Base-by-base conservation (phyloP, 1,140 invertebrate species). In the Triops longicaudatus region DNA sequence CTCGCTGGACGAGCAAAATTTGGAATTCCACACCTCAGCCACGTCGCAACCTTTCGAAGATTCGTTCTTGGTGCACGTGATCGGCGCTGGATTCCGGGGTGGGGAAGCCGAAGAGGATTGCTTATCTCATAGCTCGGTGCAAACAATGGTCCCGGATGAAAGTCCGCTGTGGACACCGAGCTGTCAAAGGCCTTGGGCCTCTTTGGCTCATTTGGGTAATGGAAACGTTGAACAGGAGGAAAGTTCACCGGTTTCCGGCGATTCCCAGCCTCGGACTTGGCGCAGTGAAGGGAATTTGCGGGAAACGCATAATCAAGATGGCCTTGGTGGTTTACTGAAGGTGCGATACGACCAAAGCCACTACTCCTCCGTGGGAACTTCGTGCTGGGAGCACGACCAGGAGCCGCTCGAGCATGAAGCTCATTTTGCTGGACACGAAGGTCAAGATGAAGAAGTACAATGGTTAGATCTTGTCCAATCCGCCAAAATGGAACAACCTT, bases 41-140 rank as follows among this genome's bases (percentile, higher is more conserved):
- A 77, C 76, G 1, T 41, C 76, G 10, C 7, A 73, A 27, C 76
- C 76, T 22, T 77, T 77, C 41, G 73, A 77, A 27, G 76, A 77
- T 73, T 63, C 50, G 2, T 63, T 63, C 50, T 0, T 63, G 50
- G 50, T 22, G 50, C 14, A 17, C 0, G 5, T 22, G 14, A 3
- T 63, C 7, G 50, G 50, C 7, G 14, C 50, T 5, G 50, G 22
- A 5, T 12, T 63, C 22, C 17, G 14, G 3, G 50, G 17, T 17
- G 6, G 5, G 14, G 4, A 63, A 17, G 22, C 22, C 6, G 50
- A 63, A 63, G 50, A 63, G 50, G 50, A 63, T 9, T 63, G 50
- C 3, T 63, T 63, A 22, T 63, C 50, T 5, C 50, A 22, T 17
- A 63, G 50, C 14, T 63, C 50, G 50, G 17, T 14, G n/a, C 50